Base-by-base conservation (phyloP, 2,888 invertebrate genomes). In the Trichacis sp. region DNA sequence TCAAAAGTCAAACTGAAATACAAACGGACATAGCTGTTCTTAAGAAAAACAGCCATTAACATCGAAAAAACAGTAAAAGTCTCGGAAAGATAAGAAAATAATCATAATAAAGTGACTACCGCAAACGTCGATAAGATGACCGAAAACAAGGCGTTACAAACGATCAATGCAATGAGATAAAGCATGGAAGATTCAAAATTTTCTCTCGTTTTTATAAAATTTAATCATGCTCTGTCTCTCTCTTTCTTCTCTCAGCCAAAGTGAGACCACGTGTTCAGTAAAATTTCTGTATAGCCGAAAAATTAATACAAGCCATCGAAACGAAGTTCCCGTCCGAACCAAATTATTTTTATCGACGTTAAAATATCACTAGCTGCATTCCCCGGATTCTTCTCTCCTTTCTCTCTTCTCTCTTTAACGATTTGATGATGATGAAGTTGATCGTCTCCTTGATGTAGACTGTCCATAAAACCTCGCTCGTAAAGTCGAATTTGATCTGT, bases 381-480 rank as follows among this genome's bases (percentile, higher is more conserved):
- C 59, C 45, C 55, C 62, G 62, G 36, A 59, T 50, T 56, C 58
- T 62, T 66, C 55, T 51, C 53, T 54, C 51, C 51, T 47, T 48
- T 24, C 49, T 38, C 8, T 51, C 54, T 62, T 59, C 59, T 63
- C 45, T 43, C 49, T 47, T 20, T 36, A 57, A 65, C 60, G 75
- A 75, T 74, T 79, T 80, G 80, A 82, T 81, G 81, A 82, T 81
- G 81, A 82, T 81, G 80, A 82, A 83, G 80, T 80, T 79, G 73
- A 71, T 71, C 72, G 56, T 62, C 70, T 66, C 58, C 57, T 66
- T 74, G 66, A 68, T 71, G 72, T 69, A 56, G 61, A 60, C 71
- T 68, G 52, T 66, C 71, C 72, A 73, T 73, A 76, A 72, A 76
- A 78, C 73, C 73, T 77, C 66, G 77, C 78, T 80, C 81, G 78